Conservation (phyloP, 2,797 vertebrate species). For the Darevskia nairensis region DNA sequence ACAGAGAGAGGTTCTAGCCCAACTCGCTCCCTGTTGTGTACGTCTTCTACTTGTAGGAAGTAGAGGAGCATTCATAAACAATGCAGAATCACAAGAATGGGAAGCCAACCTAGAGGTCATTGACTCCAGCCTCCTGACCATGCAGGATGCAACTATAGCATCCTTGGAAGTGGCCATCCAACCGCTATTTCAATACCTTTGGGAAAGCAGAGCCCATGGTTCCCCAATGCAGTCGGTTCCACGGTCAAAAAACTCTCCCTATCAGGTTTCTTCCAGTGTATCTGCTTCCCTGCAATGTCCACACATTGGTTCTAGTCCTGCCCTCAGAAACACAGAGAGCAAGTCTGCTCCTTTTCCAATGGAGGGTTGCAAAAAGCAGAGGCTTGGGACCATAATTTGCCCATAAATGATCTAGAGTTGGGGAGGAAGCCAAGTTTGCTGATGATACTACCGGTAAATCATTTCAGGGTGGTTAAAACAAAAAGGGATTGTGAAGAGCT, state of each 20-base stretch:
- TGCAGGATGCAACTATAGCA: neutral
- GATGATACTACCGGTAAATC: too few species aligned
- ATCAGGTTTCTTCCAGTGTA: neutral
- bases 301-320: neutral
- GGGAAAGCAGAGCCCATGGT: too few species aligned
- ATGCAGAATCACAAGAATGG: neutral
- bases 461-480: too few species aligned
- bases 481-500: too few species aligned
- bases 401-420: too few species aligned
- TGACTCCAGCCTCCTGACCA: neutral
- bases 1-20: neutral
- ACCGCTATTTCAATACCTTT: neutral
- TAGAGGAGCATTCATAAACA: neutral
- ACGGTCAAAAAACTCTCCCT: neutral
- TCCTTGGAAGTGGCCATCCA: neutral
- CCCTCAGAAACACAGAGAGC: neutral
- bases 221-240: neutral
- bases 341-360: neutral
- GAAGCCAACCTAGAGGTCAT: neutral
- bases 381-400: too few species aligned
- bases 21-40: neutral
- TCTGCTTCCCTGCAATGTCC: neutral
- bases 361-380: too few species aligned
- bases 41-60: neutral
- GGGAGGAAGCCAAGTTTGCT: too few species aligned